phyloP scores from a whole-genome alignment of 2,888 invertebrate genomes.

The Sycophila texana region DNA sequence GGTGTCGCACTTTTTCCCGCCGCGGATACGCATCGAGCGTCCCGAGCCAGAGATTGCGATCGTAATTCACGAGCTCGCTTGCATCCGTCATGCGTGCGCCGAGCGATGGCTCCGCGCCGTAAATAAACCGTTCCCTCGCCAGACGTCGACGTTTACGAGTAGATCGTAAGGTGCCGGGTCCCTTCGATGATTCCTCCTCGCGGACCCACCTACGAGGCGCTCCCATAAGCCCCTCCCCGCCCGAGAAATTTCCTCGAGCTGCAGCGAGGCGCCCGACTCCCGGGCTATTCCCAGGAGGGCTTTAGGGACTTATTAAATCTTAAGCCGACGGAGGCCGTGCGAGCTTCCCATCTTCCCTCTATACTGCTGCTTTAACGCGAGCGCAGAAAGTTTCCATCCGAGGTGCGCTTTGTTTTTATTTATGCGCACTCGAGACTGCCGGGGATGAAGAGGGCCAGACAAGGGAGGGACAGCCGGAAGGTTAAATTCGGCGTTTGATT shows the following conservation, averaged over 20 bases:
- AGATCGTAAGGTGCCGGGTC: slow-evolving; percentile 25
- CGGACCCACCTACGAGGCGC: too few relatives aligned
- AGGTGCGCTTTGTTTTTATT: not conserved
- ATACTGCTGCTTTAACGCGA: not conserved
- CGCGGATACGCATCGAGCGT: too few relatives aligned
- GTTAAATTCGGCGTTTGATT: slow-evolving; percentile 47
- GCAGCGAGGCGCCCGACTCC: not conserved
- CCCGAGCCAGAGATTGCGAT: too few relatives aligned
- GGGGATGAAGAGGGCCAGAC: not conserved
- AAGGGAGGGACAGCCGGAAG: not conserved
- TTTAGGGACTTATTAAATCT: slow-evolving; percentile 47
- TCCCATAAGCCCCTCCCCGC: too few relatives aligned
- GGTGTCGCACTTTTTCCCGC: too few relatives aligned
- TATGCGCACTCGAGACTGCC: not conserved
- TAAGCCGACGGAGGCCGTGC: slow-evolving; percentile 1
- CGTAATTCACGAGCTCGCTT: not conserved
- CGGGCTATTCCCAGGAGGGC: slow-evolving; percentile 6
- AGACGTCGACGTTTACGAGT: slow-evolving; percentile 39
- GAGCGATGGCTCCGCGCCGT: not conserved
- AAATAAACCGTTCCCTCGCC: slow-evolving; percentile 38
- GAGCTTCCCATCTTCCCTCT: not conserved
- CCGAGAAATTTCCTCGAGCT: too few relatives aligned
- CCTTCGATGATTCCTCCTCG: slow-evolving; percentile 3
- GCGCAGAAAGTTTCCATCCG: not conserved
- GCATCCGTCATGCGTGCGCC: not conserved